phyloP scores from a whole-genome alignment of 2,888 invertebrate species.

The Zygaena filipendulae region DNA sequence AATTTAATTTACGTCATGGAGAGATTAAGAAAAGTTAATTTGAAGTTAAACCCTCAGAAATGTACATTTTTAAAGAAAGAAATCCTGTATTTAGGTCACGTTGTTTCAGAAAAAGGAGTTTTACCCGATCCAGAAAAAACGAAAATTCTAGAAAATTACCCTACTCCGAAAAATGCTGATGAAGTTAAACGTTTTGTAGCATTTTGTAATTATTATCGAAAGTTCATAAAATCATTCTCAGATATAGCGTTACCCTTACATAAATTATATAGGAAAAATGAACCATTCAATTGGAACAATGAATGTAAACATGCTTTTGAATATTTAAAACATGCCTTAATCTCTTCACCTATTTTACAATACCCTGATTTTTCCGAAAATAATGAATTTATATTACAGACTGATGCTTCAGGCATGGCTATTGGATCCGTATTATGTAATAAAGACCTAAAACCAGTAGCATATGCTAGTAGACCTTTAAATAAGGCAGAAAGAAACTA shows the following conservation, averaged over 20 bases:
- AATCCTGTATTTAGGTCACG: slow-evolving; percentile 11
- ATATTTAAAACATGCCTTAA: slow-evolving; percentile 8
- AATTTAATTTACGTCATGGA: slow-evolving; percentile 6
- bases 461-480: slow-evolving; percentile 14
- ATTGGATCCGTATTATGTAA: slow-evolving; percentile 10
- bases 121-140: slow-evolving; percentile 12
- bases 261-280: slow-evolving; percentile 12
- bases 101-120: slow-evolving; percentile 8
- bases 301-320: slow-evolving; percentile 12
- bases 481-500: slow-evolving; percentile 14
- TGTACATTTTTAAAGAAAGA: slow-evolving; percentile 8
- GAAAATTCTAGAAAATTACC: slow-evolving; percentile 12
- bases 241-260: slow-evolving; percentile 10
- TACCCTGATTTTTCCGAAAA: slow-evolving; percentile 9
- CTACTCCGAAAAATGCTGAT: slow-evolving; percentile 10
- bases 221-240: slow-evolving; percentile 10
- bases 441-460: slow-evolving; percentile 9
- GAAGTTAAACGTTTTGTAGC: slow-evolving; percentile 11
- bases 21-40: slow-evolving; percentile 9
- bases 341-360: slow-evolving; percentile 10
- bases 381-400: slow-evolving; percentile 13
- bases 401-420: slow-evolving; percentile 12
- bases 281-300: slow-evolving; percentile 7
- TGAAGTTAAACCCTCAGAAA: slow-evolving; percentile 9
- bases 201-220: slow-evolving; percentile 13